phyloP scores from a whole-genome alignment of 1,140 invertebrate genomes.

The Diuraphis noxia region DNA sequence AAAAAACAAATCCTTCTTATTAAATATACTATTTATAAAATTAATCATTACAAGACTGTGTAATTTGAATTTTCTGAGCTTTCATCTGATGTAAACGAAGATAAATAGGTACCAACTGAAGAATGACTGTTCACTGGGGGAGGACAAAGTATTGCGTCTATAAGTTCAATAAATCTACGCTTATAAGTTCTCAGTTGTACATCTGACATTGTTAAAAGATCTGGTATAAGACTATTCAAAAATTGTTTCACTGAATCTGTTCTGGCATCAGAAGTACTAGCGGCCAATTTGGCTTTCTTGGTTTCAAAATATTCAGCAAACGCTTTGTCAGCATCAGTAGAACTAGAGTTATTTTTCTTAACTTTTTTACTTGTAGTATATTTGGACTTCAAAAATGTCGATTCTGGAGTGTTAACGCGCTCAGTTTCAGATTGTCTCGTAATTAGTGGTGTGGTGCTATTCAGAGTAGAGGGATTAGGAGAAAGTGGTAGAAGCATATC shows the following conservation, averaged over 20 bases:
- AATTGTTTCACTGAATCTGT: slow-evolving; percentile 26
- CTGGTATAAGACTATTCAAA: slow-evolving; percentile 30
- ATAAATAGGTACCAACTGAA: slow-evolving; percentile 3
- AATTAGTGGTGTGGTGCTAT: not conserved
- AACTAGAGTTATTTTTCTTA: not conserved
- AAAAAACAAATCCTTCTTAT: not conserved
- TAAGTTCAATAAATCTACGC: slow-evolving; percentile 2
- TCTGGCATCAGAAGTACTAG: slow-evolving; percentile 11
- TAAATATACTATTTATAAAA: not conserved
- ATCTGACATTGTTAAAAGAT: slow-evolving; percentile 26
- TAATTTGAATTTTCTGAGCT: not conserved
- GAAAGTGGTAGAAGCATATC: not conserved
- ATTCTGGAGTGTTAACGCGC: not conserved
- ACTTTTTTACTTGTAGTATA: slow-evolving; percentile 25
- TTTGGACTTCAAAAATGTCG: not conserved
- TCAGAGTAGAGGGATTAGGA: not conserved
- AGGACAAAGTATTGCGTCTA: not conserved
- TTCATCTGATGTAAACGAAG: not conserved
- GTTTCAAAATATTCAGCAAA: not conserved
- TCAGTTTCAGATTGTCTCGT: not conserved
- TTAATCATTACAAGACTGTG: not conserved
- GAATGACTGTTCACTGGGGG: not conserved
- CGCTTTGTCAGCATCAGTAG: slow-evolving; percentile 11
- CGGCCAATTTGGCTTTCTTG: not conserved
- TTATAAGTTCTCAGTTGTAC: slow-evolving; percentile 21